Percentiles rank a stretch among this genome's conserved stretches.
phyloP scores from a whole-genome alignment of 92 coral and sea anemone species.

The Hydrozoanthus gracilis region DNA sequence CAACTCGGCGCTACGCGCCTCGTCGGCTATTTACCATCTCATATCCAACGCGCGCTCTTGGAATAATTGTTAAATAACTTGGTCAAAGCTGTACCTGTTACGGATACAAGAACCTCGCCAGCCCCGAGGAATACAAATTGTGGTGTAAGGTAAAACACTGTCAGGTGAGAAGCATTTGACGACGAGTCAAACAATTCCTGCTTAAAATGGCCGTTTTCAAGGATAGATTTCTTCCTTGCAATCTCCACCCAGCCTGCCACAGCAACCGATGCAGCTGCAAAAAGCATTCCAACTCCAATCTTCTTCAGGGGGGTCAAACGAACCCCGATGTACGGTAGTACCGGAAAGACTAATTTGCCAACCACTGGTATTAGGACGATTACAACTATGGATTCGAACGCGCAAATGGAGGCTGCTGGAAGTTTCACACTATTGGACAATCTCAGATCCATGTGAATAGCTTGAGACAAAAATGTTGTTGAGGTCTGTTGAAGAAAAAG shows the following conservation, averaged over 20 bases:
- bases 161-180: conserved; percentile 68
- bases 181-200: conserved; percentile 53
- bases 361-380: conserved; percentile 83
- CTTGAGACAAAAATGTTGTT: conserved; percentile 86
- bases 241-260: conserved; percentile 87
- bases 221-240: conserved; percentile 56
- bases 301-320: conserved; percentile 81
- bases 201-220: conserved; percentile 42
- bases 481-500: conserved; percentile 66
- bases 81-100: conserved; percentile 65
- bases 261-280: conserved; percentile 81
- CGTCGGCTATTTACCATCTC: too few species aligned
- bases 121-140: conserved; percentile 80
- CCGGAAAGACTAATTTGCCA: conserved; percentile 87
- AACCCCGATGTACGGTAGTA: conserved; percentile 64
- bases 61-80: too few species aligned
- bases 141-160: conserved; percentile 79
- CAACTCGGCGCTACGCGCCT: too few species aligned
- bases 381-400: conserved; percentile 65
- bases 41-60: too few species aligned
- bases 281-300: conserved; percentile 89
- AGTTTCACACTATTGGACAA: conserved; percentile 26
- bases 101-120: conserved; percentile 77
- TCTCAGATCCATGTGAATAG: conserved; percentile 74
- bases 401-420: conserved; percentile 76